Percentiles rank a stretch among this genome's conserved stretches.
phyloP scores from a whole-genome alignment of 2,888 invertebrate species.

The Tanypteryx hageni region DNA sequence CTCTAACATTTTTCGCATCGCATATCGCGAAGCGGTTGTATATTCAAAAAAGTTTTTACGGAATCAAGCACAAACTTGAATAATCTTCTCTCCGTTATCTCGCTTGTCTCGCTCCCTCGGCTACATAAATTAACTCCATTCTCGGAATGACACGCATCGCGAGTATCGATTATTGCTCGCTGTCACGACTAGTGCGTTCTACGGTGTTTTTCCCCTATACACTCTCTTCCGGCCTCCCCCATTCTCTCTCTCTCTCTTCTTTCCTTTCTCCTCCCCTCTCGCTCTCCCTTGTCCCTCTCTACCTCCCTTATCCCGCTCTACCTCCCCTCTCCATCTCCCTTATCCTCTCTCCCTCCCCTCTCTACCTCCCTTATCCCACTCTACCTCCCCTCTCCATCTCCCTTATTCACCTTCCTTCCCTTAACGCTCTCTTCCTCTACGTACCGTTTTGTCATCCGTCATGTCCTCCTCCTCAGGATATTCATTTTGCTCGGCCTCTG shows the following conservation, averaged over 20 bases:
- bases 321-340: background rate
- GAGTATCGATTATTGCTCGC: background rate
- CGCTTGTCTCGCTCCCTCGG: background rate
- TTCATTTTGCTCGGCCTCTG: background rate
- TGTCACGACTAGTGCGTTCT: conserved; percentile 10
- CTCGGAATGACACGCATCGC: background rate
- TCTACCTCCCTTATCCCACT: background rate
- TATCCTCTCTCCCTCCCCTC: background rate
- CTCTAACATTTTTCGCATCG: no score
- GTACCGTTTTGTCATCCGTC: conserved; percentile 14
- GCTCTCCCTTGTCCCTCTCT: no score
- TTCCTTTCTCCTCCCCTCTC: no score
- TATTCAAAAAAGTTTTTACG: background rate
- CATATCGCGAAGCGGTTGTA: background rate
- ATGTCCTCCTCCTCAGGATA: background rate
- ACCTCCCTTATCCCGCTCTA: no score
- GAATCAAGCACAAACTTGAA: background rate
- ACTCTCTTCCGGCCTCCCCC: background rate
- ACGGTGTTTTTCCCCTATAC: background rate
- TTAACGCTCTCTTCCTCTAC: no score
- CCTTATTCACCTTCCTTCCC: no score
- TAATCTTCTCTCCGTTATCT: background rate
- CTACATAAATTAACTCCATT: background rate
- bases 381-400: no score
- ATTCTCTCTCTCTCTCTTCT: background rate